phyloP scores from a whole-genome alignment of 2,888 invertebrate genomes.

The Ochropleura plecta region DNA sequence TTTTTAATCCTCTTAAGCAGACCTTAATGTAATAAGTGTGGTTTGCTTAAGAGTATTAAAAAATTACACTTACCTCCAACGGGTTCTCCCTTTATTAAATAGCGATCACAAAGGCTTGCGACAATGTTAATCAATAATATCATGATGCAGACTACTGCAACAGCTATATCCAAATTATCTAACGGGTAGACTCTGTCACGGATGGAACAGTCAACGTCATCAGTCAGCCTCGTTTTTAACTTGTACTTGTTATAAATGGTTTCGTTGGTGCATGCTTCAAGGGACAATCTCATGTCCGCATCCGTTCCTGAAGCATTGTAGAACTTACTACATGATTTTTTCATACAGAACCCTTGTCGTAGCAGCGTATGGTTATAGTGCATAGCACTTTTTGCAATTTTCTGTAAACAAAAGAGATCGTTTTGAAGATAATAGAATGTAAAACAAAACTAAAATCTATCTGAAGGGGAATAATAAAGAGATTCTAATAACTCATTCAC shows the following conservation, averaged over 20 bases:
- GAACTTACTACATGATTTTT: slow-evolving; percentile 74
- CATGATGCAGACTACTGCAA: slow-evolving; percentile 28
- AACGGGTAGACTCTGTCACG: slow-evolving; percentile 17
- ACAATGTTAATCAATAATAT: slow-evolving; percentile 48
- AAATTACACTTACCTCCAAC: slow-evolving; percentile 8
- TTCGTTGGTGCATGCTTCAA: slow-evolving; percentile 62
- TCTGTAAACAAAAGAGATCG: slow-evolving; percentile 70
- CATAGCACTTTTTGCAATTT: slow-evolving; percentile 76
- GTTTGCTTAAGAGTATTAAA: too few relatives aligned
- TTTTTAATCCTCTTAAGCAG: too few relatives aligned
- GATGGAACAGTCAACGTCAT: slow-evolving; percentile 39
- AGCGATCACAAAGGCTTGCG: slow-evolving; percentile 49
- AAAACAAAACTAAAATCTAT: neutral
- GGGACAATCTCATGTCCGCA: slow-evolving; percentile 43
- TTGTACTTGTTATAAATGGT: slow-evolving; percentile 50
- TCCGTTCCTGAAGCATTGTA: slow-evolving; percentile 54
- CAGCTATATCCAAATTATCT: slow-evolving; percentile 39
- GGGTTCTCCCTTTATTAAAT: slow-evolving; percentile 1
- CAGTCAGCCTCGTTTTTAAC: slow-evolving; percentile 48
- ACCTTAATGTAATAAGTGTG: too few relatives aligned
- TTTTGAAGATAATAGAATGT: neutral
- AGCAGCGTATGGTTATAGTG: slow-evolving; percentile 83
- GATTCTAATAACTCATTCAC: neutral
- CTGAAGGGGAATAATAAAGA: neutral
- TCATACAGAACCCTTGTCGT: slow-evolving; percentile 81